Evolutionary conservation across 2,113 vertebrate genomes (phyloP).

Genomic region (Mesocricetus auratus): DNA sequence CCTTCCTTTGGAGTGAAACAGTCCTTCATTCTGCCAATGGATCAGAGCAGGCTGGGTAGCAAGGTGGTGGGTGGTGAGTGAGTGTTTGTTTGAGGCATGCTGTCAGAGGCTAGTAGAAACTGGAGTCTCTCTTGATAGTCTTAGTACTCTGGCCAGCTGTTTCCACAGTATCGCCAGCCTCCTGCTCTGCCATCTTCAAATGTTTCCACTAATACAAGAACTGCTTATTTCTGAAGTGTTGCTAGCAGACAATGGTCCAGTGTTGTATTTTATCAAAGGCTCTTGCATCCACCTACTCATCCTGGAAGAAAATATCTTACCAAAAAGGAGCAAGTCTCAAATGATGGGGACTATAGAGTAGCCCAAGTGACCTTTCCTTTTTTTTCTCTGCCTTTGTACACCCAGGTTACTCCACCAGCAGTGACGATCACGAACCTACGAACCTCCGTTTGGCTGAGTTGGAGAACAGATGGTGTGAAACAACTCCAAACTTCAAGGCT

Average conservation of each 20-base stretch:
- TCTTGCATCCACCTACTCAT: neutral
- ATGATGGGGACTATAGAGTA: neutral
- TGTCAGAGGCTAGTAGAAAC: neutral
- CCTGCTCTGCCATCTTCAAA: conserved; percentile 19
- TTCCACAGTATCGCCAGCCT: neutral
- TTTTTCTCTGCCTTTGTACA: conserved; percentile 35
- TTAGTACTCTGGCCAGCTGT: neutral
- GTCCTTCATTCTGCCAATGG: neutral
- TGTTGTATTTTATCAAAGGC: neutral
- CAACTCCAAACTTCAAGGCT: conserved; percentile 54
- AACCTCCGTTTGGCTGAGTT: conserved; percentile 53
- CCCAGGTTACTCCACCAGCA: neutral
- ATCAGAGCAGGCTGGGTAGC: neutral
- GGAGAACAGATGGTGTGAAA: conserved; percentile 38
- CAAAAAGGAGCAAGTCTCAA: conserved; percentile 49
- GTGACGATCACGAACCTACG: conserved; percentile 1
- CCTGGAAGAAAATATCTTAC: conserved; percentile 19
- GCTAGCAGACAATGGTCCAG: conserved; percentile 21
- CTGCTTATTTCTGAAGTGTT: neutral
- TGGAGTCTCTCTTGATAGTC: neutral
- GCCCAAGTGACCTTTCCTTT: neutral
- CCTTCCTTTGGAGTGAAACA: neutral
- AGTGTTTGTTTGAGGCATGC: neutral
- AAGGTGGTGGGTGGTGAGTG: rapidly evolving
- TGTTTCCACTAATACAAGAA: conserved; percentile 48